A percentile compares a stretch with the other conserved stretches of the same genome.
These are phyloP conservation scores for Scatophagus argus DNA, from an alignment of 2,113 vertebrate species.

Conservation along the genomic window DNA sequence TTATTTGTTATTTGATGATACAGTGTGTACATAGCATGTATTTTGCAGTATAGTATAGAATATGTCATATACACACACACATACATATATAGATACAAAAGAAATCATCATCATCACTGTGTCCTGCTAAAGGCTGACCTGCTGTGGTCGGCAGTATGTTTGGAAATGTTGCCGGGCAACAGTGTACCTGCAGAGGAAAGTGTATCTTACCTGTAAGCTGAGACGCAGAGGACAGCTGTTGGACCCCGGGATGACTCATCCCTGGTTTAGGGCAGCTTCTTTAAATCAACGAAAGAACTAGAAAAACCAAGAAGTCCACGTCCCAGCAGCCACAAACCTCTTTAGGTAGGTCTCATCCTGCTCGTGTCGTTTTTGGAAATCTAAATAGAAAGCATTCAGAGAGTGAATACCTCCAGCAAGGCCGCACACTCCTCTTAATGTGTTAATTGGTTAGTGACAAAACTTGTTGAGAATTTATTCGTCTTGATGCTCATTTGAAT, in stretches of 20 bases:
- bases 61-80: too few relatives aligned
- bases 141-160: constrained; percentile 5
- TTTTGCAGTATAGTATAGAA: too few relatives aligned
- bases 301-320: background rate
- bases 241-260: constrained; percentile 14
- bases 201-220: constrained; percentile 58
- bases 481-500: background rate
- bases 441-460: background rate
- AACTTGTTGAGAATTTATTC: background rate
- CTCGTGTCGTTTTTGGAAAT: background rate
- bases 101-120: background rate
- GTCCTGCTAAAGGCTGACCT: background rate
- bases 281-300: background rate
- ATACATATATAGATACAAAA: too few relatives aligned
- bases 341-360: constrained; percentile 41
- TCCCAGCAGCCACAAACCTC: background rate
- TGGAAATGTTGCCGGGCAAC: constrained; percentile 58
- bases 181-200: constrained; percentile 36
- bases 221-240: constrained; percentile 24
- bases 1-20: too few relatives aligned
- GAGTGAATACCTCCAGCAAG: background rate
- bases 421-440: background rate
- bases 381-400: background rate
- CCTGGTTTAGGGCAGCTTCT: background rate
- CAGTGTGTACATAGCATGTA: too few relatives aligned